Evolutionary conservation across 2,113 vertebrate genomes (phyloP), one percentile per base, ranked within the genome.

Genomic region (Heteronetta atricapilla): DNA sequence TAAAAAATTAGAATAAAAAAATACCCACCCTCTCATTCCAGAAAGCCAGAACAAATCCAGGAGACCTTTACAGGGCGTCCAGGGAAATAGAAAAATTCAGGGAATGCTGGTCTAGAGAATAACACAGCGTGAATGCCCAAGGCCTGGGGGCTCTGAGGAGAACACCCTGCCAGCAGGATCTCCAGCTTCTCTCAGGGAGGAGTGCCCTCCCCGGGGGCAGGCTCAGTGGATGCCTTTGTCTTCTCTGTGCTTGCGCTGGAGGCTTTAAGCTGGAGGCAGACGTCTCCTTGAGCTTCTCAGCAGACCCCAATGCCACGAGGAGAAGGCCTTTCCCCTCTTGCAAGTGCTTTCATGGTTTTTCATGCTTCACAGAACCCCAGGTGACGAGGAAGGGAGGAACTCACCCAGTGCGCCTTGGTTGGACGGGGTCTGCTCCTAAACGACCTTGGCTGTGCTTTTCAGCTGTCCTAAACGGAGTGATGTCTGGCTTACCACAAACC

Each of bases 341-440:
- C 5, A 0, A 68, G 59, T 1, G 3, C 55, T 38, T 14, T 18
- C 18, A 5, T 76, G 46, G 13, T 28, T 33, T 46, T 70, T 40
- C 38, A 69, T 40, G 83, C 84, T 38, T 80, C 70, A n/a, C 82
- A 50, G 70, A 56, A n/a, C 5, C 23, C 36, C 48, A 36, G 74
- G 44, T 2, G 31, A 2, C 2, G 33, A 64, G 73, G 77, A 26
- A n/a, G 23, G 6, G 33, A 0, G 1, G 12, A 13, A 5, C 7
- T 50, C n/a, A 4, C 0, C 5, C 36, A 6, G 38, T 1, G 14
- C 12, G 36, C 48, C 25, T 25, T 19, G 1, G 18, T 1, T 3
- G 7, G 18, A 1, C 0, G 2, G 29, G 20, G 1, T 15, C 74
- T 86, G 70, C 59, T 79, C 62, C 28, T 21, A 2, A 11, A 64